These are phyloP conservation scores for Griposia aprilina DNA, from an alignment of 2,888 invertebrate species.

Conservation along the genomic window DNA sequence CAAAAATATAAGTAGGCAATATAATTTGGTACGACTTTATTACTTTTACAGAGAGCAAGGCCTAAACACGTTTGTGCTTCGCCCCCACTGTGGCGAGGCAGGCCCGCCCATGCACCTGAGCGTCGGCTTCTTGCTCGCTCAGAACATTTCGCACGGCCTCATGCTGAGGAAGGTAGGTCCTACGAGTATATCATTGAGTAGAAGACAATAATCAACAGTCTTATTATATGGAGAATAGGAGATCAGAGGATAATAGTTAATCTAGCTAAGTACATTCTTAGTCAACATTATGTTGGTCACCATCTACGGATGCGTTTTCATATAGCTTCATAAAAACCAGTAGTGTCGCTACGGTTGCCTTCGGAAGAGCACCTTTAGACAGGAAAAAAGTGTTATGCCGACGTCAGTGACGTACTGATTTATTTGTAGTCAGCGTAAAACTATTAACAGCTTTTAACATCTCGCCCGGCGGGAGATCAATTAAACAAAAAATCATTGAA, in stretches of 20 bases:
- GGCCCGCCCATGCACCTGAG: conserved; percentile 99
- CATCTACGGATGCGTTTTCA: no score
- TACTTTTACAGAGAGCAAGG: conserved; percentile 94
- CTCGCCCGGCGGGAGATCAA: not conserved
- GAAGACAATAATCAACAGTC: not conserved
- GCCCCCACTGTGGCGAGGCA: conserved; percentile 99
- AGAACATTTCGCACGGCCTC: conserved; percentile 99
- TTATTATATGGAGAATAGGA: not conserved
- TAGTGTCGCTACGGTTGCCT: not conserved
- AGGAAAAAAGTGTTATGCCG: not conserved
- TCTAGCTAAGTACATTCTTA: not conserved
- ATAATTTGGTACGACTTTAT: not conserved
- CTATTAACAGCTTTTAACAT: not conserved
- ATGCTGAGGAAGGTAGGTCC: conserved; percentile 95
- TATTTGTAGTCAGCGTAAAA: not conserved
- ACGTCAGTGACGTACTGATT: not conserved
- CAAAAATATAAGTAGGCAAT: not conserved
- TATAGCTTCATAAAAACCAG: no score
- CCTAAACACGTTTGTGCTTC: conserved; percentile 97
- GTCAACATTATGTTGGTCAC: not conserved
- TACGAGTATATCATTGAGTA: not conserved
- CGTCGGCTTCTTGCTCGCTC: conserved; percentile 98
- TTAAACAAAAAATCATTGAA: not conserved
- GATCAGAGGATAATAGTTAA: not conserved
- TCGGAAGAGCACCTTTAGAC: not conserved